These are phyloP conservation scores for Orthosia gracilis DNA, from an alignment of 2,888 invertebrate species.

Conservation along the genomic window DNA sequence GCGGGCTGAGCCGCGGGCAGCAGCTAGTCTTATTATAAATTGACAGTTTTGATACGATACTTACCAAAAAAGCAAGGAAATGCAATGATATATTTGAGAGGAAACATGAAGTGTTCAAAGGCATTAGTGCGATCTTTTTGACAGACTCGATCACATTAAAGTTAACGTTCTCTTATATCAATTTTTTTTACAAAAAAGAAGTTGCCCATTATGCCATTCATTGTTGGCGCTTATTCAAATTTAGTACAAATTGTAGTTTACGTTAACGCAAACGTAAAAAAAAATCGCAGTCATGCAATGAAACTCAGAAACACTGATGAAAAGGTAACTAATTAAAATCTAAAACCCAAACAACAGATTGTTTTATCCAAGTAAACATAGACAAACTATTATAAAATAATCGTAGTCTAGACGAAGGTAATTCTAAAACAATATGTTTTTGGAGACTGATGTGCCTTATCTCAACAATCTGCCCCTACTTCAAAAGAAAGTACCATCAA, in stretches of 20 bases:
- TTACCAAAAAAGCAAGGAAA: not conserved
- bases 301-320: not conserved
- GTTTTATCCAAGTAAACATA: not conserved
- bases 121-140: too few species aligned
- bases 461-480: slow-evolving; percentile 12
- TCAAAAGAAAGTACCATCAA: slow-evolving; percentile 17
- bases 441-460: slow-evolving; percentile 5
- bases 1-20: too few species aligned
- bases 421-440: not conserved
- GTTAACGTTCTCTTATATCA: too few species aligned
- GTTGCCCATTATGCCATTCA: too few species aligned
- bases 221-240: too few species aligned
- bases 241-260: too few species aligned
- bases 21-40: not conserved
- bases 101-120: not conserved
- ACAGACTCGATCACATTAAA: too few species aligned
- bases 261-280: too few species aligned
- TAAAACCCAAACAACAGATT: slow-evolving; percentile 11
- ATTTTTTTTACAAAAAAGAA: too few species aligned
- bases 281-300: too few species aligned
- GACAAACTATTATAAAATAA: not conserved
- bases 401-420: not conserved
- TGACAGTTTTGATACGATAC: not conserved
- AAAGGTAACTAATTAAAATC: too few species aligned
- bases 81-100: not conserved